Percentiles rank a stretch among this genome's conserved stretches.
Conservation (phyloP, 2,888 invertebrate genomes). For the Yponomeuta evonymella region DNA sequence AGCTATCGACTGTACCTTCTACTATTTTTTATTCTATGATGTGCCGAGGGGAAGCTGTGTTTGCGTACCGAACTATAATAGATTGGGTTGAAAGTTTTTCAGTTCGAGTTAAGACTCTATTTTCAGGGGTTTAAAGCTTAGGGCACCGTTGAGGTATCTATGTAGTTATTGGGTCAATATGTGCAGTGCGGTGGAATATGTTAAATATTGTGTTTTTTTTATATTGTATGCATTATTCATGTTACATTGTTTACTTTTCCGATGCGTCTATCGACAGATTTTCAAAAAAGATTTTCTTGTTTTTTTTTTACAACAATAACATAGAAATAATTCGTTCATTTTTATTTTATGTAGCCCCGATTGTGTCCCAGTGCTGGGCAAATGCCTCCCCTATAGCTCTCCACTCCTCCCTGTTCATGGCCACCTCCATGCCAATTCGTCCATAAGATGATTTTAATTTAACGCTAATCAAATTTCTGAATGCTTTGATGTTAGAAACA, state of each 20-base stretch:
- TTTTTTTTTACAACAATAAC: neutral
- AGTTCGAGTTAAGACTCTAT: neutral
- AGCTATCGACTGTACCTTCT: neutral
- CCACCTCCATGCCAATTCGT: too few species aligned
- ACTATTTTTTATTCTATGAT: neutral
- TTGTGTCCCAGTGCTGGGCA: too few species aligned
- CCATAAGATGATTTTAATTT: too few species aligned
- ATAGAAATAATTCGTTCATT: too few species aligned
- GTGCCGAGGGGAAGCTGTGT: neutral
- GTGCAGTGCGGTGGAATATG: slow-evolving; percentile 3
- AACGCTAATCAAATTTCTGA: too few species aligned
- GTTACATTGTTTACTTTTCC: slow-evolving; percentile 31
- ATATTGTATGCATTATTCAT: slow-evolving; percentile 47
- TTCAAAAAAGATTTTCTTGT: neutral
- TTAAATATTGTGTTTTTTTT: slow-evolving; percentile 29
- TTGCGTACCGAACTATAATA: neutral
- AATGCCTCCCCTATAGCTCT: too few species aligned
- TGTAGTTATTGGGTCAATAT: neutral
- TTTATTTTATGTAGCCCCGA: too few species aligned
- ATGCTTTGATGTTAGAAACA: too few species aligned
- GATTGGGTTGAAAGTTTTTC: neutral
- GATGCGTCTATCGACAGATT: neutral
- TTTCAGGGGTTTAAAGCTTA: neutral
- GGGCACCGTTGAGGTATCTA: neutral
- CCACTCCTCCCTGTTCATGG: too few species aligned